Conservation (phyloP, 2,888 invertebrate genomes). For the Stenurella melanura region DNA sequence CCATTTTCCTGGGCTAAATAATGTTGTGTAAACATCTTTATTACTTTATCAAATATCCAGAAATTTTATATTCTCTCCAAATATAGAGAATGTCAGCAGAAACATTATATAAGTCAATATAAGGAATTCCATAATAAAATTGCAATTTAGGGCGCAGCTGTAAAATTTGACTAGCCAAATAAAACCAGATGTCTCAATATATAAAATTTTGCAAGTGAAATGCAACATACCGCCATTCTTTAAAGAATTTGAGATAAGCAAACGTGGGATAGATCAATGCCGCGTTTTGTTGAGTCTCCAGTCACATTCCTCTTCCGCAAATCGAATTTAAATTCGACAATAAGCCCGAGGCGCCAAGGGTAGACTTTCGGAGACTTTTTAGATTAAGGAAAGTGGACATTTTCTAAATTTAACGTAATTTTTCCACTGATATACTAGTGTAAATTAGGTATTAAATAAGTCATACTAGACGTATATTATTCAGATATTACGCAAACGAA, state of each 20-base stretch:
- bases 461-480: too few relatives aligned
- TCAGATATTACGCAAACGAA: too few relatives aligned
- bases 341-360: constrained; percentile 38
- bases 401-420: not conserved
- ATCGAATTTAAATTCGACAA: constrained; percentile 52
- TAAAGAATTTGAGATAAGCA: constrained; percentile 49
- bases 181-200: constrained; percentile 46
- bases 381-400: constrained; percentile 12
- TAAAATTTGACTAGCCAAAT: constrained; percentile 38
- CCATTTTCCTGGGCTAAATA: too few relatives aligned
- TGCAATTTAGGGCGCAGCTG: constrained; percentile 18
- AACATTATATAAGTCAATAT: not conserved
- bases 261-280: constrained; percentile 50
- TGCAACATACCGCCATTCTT: constrained; percentile 44
- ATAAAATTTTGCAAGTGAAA: constrained; percentile 47
- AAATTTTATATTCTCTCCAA: not conserved
- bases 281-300: constrained; percentile 46
- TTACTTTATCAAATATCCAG: too few relatives aligned
- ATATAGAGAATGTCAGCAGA: not conserved
- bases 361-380: constrained; percentile 9
- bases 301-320: constrained; percentile 50
- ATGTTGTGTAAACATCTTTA: too few relatives aligned
- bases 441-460: not conserved
- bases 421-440: not conserved
- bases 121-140: constrained; percentile 15